A percentile compares a stretch with the other conserved stretches of the same genome.
Evolutionary conservation across 1,140 invertebrate species (phyloP).

Genomic region (Lutraria rhynchaena): DNA sequence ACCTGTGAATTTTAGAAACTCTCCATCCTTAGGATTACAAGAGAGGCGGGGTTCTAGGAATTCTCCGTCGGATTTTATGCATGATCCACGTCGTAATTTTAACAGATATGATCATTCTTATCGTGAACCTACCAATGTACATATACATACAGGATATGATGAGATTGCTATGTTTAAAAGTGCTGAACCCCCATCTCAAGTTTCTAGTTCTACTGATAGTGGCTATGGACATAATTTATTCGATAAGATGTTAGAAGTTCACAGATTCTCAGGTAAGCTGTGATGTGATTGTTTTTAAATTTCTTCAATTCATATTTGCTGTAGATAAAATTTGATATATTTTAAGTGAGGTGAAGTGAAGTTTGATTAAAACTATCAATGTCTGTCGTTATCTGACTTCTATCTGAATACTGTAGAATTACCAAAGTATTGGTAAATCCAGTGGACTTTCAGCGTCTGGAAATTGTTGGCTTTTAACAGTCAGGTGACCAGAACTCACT

Average conservation of each 20-base stretch:
- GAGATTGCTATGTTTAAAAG: constrained; percentile 77
- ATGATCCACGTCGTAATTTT: constrained; percentile 46
- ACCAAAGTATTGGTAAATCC: too few species aligned
- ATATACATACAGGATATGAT: constrained; percentile 67
- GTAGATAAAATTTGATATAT: too few species aligned
- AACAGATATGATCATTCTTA: constrained; percentile 57
- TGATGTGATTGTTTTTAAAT: too few species aligned
- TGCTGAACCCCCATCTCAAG: constrained; percentile 76
- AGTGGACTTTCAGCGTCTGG: too few species aligned
- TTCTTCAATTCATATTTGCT: too few species aligned
- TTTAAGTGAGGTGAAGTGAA: too few species aligned
- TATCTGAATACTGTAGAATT: too few species aligned
- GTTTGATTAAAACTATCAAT: too few species aligned
- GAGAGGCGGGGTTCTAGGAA: constrained; percentile 39
- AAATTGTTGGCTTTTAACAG: too few species aligned
- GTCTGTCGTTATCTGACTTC: too few species aligned
- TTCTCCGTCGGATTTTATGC: constrained; percentile 38
- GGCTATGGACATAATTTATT: constrained; percentile 76
- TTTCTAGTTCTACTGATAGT: constrained; percentile 80
- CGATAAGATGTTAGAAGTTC: constrained; percentile 68
- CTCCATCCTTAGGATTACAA: constrained; percentile 27
- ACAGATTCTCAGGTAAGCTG: constrained; percentile 71
- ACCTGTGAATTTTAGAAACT: constrained; percentile 47
- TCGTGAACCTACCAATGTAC: constrained; percentile 63
- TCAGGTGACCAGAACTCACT: too few species aligned